Evolutionary conservation across 2,888 invertebrate species (phyloP).

Genomic region (Erebia aethiops): DNA sequence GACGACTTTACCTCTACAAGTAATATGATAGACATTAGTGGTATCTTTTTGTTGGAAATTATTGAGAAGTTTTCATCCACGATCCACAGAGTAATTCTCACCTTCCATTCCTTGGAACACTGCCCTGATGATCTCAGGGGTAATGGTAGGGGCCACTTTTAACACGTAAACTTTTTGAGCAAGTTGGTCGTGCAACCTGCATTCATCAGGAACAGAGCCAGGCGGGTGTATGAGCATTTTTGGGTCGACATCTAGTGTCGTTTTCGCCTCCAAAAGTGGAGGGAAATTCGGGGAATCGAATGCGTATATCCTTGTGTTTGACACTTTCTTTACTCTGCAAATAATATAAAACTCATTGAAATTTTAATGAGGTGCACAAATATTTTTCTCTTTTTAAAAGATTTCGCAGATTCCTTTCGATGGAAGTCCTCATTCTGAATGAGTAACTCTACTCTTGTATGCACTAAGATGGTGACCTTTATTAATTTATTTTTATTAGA

Average conservation of each 20-base stretch:
- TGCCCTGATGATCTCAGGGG: slow-evolving; percentile 87
- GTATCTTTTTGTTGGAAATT: too few relatives aligned
- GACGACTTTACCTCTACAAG: too few relatives aligned
- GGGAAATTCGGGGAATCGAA: slow-evolving; percentile 94
- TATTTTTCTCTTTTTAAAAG: too few relatives aligned
- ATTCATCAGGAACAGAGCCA: slow-evolving; percentile 80
- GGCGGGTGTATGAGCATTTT: slow-evolving; percentile 70
- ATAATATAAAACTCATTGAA: neutral
- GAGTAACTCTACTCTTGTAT: too few relatives aligned
- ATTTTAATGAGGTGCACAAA: too few relatives aligned
- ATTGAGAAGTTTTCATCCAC: too few relatives aligned
- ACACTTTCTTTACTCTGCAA: slow-evolving; percentile 89
- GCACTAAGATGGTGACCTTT: too few relatives aligned
- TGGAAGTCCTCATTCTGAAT: too few relatives aligned
- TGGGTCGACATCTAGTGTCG: slow-evolving; percentile 88
- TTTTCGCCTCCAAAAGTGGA: slow-evolving; percentile 86
- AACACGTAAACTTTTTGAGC: slow-evolving; percentile 93
- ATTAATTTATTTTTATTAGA: too few relatives aligned
- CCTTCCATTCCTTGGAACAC: slow-evolving; percentile 88
- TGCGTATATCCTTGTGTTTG: slow-evolving; percentile 89
- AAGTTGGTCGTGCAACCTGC: slow-evolving; percentile 88
- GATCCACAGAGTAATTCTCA: slow-evolving; percentile 37
- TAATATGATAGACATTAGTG: too few relatives aligned
- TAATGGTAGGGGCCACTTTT: slow-evolving; percentile 95
- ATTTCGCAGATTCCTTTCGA: too few relatives aligned